A percentile compares a stretch with the other conserved stretches of the same genome.
These are phyloP conservation scores for Cephus runcator DNA, from an alignment of 2,888 invertebrate genomes.

Conservation along the genomic window DNA sequence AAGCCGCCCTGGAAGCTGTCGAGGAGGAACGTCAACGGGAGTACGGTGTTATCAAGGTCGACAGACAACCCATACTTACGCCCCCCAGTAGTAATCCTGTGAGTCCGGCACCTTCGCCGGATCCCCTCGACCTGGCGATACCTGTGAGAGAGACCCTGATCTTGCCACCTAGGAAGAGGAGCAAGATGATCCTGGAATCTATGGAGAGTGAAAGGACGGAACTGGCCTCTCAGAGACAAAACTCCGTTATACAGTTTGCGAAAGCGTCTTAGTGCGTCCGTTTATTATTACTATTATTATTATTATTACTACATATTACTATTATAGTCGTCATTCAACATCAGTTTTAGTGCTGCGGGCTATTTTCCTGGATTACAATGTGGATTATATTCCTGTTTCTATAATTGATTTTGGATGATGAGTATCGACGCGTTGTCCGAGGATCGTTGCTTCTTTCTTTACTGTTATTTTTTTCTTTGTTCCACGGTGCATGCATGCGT, in stretches of 20 bases:
- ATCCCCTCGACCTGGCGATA: slow-evolving; percentile 68
- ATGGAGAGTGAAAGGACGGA: slow-evolving; percentile 67
- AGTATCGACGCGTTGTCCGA: neutral
- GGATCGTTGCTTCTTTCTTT: neutral
- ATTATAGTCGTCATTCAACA: slow-evolving; percentile 3
- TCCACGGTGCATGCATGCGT: neutral
- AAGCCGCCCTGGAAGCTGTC: slow-evolving; percentile 72
- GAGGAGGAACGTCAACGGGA: slow-evolving; percentile 63
- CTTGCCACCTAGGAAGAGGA: slow-evolving; percentile 81
- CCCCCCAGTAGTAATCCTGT: slow-evolving; percentile 73
- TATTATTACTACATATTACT: slow-evolving; percentile 1
- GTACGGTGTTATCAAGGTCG: slow-evolving; percentile 24
- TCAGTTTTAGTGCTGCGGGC: neutral
- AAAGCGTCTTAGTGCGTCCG: slow-evolving; percentile 67
- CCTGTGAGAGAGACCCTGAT: slow-evolving; percentile 71
- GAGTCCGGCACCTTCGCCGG: slow-evolving; percentile 69
- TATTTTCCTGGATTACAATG: neutral
- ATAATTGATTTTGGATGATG: neutral
- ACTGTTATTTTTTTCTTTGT: neutral
- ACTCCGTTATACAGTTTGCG: slow-evolving; percentile 89
- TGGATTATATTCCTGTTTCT: neutral
- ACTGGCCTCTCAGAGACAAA: slow-evolving; percentile 64
- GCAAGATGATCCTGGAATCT: slow-evolving; percentile 79
- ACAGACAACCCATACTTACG: slow-evolving; percentile 64
- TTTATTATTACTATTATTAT: slow-evolving; percentile 5